These are phyloP conservation scores for Pseudococcus jackbeardsleyi DNA, from an alignment of 2,888 invertebrate genomes.

Conservation along the genomic window DNA sequence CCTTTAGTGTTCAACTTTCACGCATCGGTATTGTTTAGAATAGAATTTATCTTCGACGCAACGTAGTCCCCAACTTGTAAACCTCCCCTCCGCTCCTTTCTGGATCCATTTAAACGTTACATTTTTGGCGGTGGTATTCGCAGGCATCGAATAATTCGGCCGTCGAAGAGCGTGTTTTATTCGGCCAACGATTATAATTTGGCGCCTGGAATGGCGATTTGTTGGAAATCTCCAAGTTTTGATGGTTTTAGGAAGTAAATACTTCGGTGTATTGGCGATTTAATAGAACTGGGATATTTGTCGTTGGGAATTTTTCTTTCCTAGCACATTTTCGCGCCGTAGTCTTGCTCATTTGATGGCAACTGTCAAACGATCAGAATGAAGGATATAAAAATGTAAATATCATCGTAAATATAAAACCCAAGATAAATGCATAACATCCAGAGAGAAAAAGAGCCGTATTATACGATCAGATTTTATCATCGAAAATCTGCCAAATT, in stretches of 20 bases:
- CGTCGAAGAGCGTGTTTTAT: constrained; percentile 41
- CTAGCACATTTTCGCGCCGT: background rate
- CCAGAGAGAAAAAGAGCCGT: background rate
- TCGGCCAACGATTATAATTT: background rate
- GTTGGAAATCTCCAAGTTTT: constrained; percentile 8
- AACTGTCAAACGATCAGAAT: background rate
- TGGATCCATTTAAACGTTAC: background rate
- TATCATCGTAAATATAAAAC: background rate
- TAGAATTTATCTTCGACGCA: constrained; percentile 30
- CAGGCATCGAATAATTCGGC: background rate
- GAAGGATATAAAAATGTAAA: background rate
- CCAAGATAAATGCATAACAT: background rate
- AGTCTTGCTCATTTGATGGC: background rate
- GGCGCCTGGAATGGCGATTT: constrained; percentile 12
- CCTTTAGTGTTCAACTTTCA: constrained; percentile 39
- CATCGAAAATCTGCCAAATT: background rate
- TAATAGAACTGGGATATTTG: background rate
- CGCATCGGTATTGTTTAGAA: constrained; percentile 34
- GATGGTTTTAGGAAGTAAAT: background rate
- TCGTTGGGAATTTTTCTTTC: background rate
- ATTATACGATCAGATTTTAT: background rate
- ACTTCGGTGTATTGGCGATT: background rate
- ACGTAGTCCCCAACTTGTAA: background rate
- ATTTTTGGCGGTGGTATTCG: constrained; percentile 4
- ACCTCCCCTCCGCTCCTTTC: background rate